Conservation (phyloP, 2,797 vertebrate genomes). For the Pelodytes ibericus region DNA sequence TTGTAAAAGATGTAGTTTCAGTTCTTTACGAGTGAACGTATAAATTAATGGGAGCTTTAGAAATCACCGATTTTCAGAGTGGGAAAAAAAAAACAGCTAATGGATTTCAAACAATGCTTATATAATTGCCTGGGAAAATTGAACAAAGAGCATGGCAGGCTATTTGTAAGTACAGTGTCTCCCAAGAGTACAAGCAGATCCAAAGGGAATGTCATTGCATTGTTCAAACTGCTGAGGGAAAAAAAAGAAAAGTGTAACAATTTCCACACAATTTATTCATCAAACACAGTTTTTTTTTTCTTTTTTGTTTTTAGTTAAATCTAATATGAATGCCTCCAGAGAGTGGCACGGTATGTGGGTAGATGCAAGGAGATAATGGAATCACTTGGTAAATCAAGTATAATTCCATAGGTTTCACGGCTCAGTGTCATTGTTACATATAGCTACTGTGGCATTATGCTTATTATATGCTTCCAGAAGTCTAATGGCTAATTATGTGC, state of each 20-base stretch:
- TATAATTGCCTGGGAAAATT: constrained; percentile 55
- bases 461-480: constrained; percentile 22
- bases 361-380: constrained; percentile 46
- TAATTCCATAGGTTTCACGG: constrained; percentile 23
- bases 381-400: constrained; percentile 52
- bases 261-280: constrained; percentile 54
- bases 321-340: constrained; percentile 45
- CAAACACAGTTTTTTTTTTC: constrained; percentile 38
- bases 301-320: constrained; percentile 39
- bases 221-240: constrained; percentile 33
- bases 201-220: constrained; percentile 48
- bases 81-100: constrained; percentile 47
- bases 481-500: constrained; percentile 16
- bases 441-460: constrained; percentile 20
- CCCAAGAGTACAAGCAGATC: constrained; percentile 45
- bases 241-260: constrained; percentile 32
- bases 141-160: constrained; percentile 50
- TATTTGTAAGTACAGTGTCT: constrained; percentile 47
- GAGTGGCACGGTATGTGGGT: constrained; percentile 38
- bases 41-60: constrained; percentile 58
- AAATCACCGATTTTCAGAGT: constrained; percentile 35
- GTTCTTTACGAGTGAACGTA: constrained; percentile 58
- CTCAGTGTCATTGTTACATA: constrained; percentile 32
- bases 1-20: constrained; percentile 59
- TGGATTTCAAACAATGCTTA: constrained; percentile 57